Evolutionary conservation across 2,113 vertebrate genomes (phyloP).

Genomic region (Fregetta grallaria): DNA sequence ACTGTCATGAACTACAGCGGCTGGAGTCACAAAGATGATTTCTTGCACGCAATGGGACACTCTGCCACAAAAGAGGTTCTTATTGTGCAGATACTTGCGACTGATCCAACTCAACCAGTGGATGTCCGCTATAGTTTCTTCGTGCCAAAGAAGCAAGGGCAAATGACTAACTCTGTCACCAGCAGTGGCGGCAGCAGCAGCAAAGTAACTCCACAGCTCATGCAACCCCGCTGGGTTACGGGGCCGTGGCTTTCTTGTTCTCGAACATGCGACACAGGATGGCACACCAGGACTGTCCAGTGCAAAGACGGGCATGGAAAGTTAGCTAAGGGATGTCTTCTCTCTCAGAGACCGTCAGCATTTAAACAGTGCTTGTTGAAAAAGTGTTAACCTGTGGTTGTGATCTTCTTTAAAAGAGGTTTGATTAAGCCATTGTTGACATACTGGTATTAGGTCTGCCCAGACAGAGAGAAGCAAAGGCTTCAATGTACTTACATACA

Average conservation of each 20-base stretch:
- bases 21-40: conserved; percentile 94
- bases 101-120: conserved; percentile 85
- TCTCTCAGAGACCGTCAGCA: conserved; percentile 85
- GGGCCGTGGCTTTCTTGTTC: conserved; percentile 93
- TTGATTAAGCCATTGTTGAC: not conserved
- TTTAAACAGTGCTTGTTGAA: conserved; percentile 94
- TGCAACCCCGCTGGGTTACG: conserved; percentile 86
- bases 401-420: not conserved
- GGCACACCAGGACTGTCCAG: conserved; percentile 97
- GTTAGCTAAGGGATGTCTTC: conserved; percentile 86
- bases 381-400: conserved; percentile 84
- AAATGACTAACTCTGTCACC: conserved; percentile 54
- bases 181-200: conserved; percentile 36
- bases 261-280: conserved; percentile 93
- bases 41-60: conserved; percentile 92
- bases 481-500: conserved; percentile 27
- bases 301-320: conserved; percentile 88
- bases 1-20: conserved; percentile 97
- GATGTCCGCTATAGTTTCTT: conserved; percentile 96
- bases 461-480: conserved; percentile 35
- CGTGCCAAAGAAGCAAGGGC: conserved; percentile 78
- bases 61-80: conserved; percentile 85
- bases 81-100: conserved; percentile 91
- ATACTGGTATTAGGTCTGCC: conserved; percentile 38
- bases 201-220: conserved; percentile 37